Percentiles rank a stretch among this genome's conserved stretches.
These are phyloP conservation scores for Sarcophaga rosellei DNA, from an alignment of 2,888 invertebrate species.

Conservation along the genomic window DNA sequence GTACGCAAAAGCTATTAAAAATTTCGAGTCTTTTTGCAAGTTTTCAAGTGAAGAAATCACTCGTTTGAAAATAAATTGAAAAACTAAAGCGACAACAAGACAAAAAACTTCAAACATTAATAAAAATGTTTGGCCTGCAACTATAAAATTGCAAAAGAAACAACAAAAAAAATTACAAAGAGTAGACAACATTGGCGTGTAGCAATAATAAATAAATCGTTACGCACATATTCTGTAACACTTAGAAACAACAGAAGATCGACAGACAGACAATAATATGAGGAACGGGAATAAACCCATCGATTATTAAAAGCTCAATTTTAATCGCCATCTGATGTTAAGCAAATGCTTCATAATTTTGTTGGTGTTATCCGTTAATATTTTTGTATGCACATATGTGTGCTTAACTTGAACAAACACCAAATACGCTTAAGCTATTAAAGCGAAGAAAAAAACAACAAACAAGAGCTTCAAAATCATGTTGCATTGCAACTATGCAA, in stretches of 20 bases:
- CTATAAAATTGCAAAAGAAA: conserved; percentile 16
- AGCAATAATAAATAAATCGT: conserved; percentile 57
- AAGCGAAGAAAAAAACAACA: neutral
- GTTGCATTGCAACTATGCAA: conserved; percentile 51
- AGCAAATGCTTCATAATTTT: neutral
- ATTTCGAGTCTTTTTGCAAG: conserved; percentile 5
- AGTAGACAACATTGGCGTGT: conserved; percentile 14
- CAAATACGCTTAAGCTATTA: conserved; percentile 43
- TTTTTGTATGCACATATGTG: conserved; percentile 22
- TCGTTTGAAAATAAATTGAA: conserved; percentile 55
- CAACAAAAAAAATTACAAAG: neutral
- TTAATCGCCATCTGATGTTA: conserved; percentile 21
- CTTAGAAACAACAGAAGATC: conserved; percentile 26
- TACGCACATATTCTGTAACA: conserved; percentile 63
- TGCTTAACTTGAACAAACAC: conserved; percentile 26
- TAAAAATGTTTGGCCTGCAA: conserved; percentile 30
- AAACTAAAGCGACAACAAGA: conserved; percentile 58
- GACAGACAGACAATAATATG: neutral
- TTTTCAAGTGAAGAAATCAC: conserved; percentile 52
- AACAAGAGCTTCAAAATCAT: conserved; percentile 65
- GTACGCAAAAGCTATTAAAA: conserved; percentile 46
- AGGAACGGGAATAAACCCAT: neutral
- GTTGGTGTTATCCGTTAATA: conserved; percentile 11
- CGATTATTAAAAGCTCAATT: conserved; percentile 39
- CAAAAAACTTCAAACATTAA: conserved; percentile 43